Evolutionary conservation across 2,797 vertebrate species (phyloP), one percentile per base, ranked within the genome.

Genomic region (Rhinichthys osculus): DNA sequence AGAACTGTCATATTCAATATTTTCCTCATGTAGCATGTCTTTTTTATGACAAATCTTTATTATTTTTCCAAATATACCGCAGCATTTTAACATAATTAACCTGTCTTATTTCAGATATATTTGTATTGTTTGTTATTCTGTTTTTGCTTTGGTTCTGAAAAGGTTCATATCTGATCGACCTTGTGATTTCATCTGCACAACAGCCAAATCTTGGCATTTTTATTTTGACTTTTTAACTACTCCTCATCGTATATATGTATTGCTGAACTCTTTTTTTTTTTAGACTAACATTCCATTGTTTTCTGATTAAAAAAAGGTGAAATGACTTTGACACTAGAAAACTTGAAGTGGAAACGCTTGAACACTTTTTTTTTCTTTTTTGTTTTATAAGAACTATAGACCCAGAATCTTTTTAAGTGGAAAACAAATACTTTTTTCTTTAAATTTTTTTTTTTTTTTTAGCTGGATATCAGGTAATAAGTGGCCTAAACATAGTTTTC

Each of bases 51-150:
- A 76, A 86, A 81, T 87, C 89, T 91, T 96, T 95, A 93, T 95
- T 95, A 95, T 96, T 93, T 96, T 93, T 96, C 93, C 78, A 86
- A 67, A 96, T 97, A 96, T 96, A 96, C 95, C 95, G 94, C 96
- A 97, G 96, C 96, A 98, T 97, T 98, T 96, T 97, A 97, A 95
- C 96, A 95, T 95, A 95, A 96, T 95, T 98, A 97, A 96, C 84
- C 87, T 81, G 78, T 90, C 84, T 86, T 74, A 40, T 86, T 80
- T 86, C 77, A 82, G 83, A 88, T 85, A 78, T 85, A 42, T 87
- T 57, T 87, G 78, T 82, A 84, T 82, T 87, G 78, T 84, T 84
- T 86, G 14, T 17, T 84, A 73, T 73, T 84, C 47, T 57, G 64
- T 77, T 87, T 77, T 52, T 11, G n/a, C 94, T 93, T 90, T 44